These are phyloP conservation scores for Agelastica alni DNA, from an alignment of 2,888 invertebrate species.

Conservation along the genomic window DNA sequence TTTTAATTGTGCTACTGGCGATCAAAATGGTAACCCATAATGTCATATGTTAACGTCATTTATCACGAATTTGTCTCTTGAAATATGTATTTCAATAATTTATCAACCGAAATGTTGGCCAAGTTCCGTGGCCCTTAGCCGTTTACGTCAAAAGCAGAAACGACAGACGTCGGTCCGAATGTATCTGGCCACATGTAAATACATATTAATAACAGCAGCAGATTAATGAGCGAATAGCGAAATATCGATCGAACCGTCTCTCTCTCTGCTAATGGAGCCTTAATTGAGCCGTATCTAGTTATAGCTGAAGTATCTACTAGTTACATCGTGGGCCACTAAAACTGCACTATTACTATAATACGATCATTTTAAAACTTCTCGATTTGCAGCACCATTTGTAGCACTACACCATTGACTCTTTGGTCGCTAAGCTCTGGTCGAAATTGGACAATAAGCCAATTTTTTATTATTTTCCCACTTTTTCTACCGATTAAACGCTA, in stretches of 20 bases:
- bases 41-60: neutral
- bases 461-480: too few relatives aligned
- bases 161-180: slow-evolving; percentile 34
- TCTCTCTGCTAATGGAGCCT: slow-evolving; percentile 44
- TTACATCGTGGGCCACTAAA: slow-evolving; percentile 9
- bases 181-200: slow-evolving; percentile 46
- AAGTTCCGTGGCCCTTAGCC: slow-evolving; percentile 8
- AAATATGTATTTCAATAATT: slow-evolving; percentile 1
- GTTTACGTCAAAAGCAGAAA: slow-evolving; percentile 33
- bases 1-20: too few relatives aligned
- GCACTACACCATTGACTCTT: too few relatives aligned
- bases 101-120: slow-evolving; percentile 3
- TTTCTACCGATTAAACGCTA: too few relatives aligned
- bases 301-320: slow-evolving; percentile 32
- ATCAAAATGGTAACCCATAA: neutral
- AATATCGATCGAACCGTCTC: slow-evolving; percentile 13
- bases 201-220: slow-evolving; percentile 52
- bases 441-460: too few relatives aligned
- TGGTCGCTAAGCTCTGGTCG: too few relatives aligned
- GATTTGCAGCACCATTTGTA: too few relatives aligned
- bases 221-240: slow-evolving; percentile 45
- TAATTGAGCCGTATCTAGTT: slow-evolving; percentile 44
- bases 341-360: too few relatives aligned
- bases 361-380: too few relatives aligned
- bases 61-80: neutral